Evolutionary conservation across 2,888 invertebrate genomes (phyloP).

Genomic region (Tholera decimalis): DNA sequence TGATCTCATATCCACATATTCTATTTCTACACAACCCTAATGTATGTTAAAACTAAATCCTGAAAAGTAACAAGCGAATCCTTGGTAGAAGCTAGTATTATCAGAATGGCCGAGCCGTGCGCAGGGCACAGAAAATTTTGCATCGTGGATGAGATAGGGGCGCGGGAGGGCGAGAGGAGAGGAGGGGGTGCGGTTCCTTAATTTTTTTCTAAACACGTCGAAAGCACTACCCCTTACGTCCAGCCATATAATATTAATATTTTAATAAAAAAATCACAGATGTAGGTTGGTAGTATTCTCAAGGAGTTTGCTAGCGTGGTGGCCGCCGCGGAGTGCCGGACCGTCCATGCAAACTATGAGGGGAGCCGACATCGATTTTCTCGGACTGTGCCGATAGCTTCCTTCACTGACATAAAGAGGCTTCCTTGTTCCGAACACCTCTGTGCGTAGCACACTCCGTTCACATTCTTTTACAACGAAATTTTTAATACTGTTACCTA

Average conservation of each 20-base stretch:
- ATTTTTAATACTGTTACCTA: neutral
- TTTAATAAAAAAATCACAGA: constrained; percentile 43
- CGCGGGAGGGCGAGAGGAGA: constrained; percentile 63
- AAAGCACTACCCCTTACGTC: constrained; percentile 48
- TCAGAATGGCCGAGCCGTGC: constrained; percentile 74
- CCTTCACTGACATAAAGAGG: constrained; percentile 74
- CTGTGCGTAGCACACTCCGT: constrained; percentile 77
- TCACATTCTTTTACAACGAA: constrained; percentile 42
- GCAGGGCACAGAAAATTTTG: constrained; percentile 84
- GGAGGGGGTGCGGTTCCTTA: constrained; percentile 73
- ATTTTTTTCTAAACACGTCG: constrained; percentile 77
- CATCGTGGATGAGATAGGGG: constrained; percentile 79
- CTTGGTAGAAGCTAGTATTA: constrained; percentile 58
- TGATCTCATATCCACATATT: neutral
- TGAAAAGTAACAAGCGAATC: constrained; percentile 39
- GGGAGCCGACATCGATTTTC: constrained; percentile 89
- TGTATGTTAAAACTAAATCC: neutral
- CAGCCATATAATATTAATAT: constrained; percentile 44
- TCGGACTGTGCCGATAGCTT: constrained; percentile 89
- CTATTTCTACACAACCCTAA: neutral
- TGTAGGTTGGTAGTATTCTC: constrained; percentile 45
- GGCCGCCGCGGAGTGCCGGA: constrained; percentile 61
- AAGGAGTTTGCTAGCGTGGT: constrained; percentile 37
- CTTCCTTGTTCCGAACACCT: constrained; percentile 79
- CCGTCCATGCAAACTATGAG: constrained; percentile 90